Evolutionary conservation across 2,888 invertebrate genomes (phyloP), one percentile per base, ranked within the genome.

Genomic region (Cryptocephalus moraei): DNA sequence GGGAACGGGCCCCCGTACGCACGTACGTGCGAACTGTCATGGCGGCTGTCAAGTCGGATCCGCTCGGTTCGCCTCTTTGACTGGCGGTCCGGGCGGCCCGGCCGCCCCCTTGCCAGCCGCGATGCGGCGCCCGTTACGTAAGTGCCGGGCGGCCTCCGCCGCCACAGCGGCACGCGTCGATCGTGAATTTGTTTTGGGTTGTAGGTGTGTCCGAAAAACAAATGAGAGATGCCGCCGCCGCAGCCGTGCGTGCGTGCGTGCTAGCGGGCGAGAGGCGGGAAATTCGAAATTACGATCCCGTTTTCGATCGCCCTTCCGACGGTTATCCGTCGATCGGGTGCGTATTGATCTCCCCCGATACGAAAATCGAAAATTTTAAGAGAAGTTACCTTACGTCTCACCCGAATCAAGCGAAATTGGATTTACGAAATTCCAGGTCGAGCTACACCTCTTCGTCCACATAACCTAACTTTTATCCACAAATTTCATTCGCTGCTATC

Each of bases 1-100:
- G 22, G 22, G 22, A 2, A 2, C 22, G 22, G 6, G 2, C 2
- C 6, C 22, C 22, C 22, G 22, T 22, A 22, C 6, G 22, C 22
- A 22, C 22, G 22, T 6, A 22, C 22, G 62, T 58, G 62, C 50
- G 47, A 55, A 62, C 63, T 67, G 67, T 67, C 67, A 67, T 68
- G 68, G 68, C 68, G 66, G 64, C 63, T 63, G 62, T 62, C 62
- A 65, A 63, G 64, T 64, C n/a, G n/a, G n/a, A n/a, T n/a, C 36
- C 36, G 22, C 22, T 22, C 22, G 22, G 22, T 22, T 6, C 22
- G 22, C 22, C n/a, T n/a, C n/a, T n/a, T n/a, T n/a, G n/a, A n/a
- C n/a, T n/a, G n/a, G n/a, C n/a, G n/a, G n/a, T n/a, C n/a, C 22
- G 22, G 6, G 22, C 22, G 22, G 2, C 22, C 3, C 22, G 22